These are phyloP conservation scores for Octopus sinensis DNA, from an alignment of 1,140 invertebrate species.

Conservation along the genomic window DNA sequence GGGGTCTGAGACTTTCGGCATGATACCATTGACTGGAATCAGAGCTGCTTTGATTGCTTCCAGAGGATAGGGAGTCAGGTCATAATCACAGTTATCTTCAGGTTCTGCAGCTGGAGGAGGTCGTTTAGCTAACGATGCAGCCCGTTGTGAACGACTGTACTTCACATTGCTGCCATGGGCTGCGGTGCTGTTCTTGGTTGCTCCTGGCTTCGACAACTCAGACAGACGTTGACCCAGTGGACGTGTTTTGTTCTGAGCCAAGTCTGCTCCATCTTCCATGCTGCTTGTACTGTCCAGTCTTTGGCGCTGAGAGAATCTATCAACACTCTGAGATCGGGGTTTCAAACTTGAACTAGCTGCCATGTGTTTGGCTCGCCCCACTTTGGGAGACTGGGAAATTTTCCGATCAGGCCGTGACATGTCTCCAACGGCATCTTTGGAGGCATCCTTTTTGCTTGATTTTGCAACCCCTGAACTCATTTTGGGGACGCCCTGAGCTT, in stretches of 20 bases:
- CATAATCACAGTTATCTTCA: constrained; percentile 32
- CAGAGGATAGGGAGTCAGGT: constrained; percentile 34
- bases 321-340: neutral
- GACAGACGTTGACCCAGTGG: neutral
- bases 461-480: neutral
- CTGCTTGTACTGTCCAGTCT: neutral
- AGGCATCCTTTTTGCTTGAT: neutral
- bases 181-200: neutral
- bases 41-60: constrained; percentile 47
- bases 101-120: constrained; percentile 39
- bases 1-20: constrained; percentile 23
- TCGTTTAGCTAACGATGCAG: neutral
- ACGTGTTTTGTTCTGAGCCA: neutral
- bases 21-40: constrained; percentile 36
- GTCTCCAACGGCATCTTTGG: neutral
- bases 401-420: neutral
- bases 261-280: neutral
- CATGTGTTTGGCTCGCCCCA: neutral
- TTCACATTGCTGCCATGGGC: neutral
- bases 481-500: neutral
- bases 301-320: neutral
- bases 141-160: neutral
- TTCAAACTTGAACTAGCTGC: neutral
- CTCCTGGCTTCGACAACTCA: neutral
- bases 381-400: no score